These are phyloP conservation scores for Nephrotoma appendiculata DNA, from an alignment of 2,888 invertebrate genomes.

Conservation along the genomic window DNA sequence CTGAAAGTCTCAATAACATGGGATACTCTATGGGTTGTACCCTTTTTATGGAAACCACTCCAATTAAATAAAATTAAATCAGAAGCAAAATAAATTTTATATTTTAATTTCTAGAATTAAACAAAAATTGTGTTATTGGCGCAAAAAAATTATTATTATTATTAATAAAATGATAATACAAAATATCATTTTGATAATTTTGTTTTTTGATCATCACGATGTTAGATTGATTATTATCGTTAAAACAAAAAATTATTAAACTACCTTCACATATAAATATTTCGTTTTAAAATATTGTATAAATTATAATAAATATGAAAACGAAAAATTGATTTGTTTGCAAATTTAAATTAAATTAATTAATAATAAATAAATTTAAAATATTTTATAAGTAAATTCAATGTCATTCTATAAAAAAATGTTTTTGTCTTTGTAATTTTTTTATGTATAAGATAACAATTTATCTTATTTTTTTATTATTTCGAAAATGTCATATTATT, in stretches of 20 bases:
- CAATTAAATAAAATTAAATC: background rate
- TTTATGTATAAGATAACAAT: background rate
- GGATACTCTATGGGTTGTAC: background rate
- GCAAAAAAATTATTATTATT: slow-evolving; percentile 10
- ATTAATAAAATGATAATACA: background rate
- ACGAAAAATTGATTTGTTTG: background rate
- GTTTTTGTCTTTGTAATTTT: background rate
- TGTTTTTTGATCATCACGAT: background rate
- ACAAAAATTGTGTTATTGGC: slow-evolving; percentile 14
- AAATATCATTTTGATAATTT: background rate
- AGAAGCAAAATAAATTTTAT: background rate
- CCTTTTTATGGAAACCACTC: background rate
- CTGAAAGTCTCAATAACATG: background rate
- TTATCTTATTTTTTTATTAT: background rate
- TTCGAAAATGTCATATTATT: background rate
- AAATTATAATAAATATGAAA: background rate
- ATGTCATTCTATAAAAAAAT: background rate
- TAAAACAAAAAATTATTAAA: background rate
- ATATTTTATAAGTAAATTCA: background rate
- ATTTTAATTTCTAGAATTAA: background rate
- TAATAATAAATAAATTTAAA: background rate
- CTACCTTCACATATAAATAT: background rate
- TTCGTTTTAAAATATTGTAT: background rate
- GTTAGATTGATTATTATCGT: background rate
- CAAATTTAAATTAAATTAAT: background rate